phyloP scores from a whole-genome alignment of 2,888 invertebrate genomes.

The Oscheius sp. region DNA sequence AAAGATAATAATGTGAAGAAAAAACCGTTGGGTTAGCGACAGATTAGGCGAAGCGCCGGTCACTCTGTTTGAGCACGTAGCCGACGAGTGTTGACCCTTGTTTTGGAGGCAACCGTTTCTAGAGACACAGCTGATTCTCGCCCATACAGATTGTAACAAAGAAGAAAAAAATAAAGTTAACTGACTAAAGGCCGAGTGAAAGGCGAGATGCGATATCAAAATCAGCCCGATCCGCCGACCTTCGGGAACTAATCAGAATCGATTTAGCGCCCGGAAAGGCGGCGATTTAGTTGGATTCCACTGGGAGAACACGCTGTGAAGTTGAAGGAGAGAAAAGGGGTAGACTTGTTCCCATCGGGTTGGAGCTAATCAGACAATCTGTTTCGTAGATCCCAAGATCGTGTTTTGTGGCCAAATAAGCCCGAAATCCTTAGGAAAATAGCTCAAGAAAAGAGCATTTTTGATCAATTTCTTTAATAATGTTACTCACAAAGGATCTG shows the following conservation, averaged over 20 bases:
- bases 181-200: neutral
- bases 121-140: neutral
- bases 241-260: conserved; percentile 24
- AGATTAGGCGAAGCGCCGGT: conserved; percentile 11
- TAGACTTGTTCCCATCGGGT: no score
- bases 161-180: neutral
- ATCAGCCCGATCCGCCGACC: conserved; percentile 18
- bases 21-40: conserved; percentile 1
- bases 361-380: no score
- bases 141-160: neutral
- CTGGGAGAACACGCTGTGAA: neutral
- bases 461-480: no score
- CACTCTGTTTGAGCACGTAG: conserved; percentile 24
- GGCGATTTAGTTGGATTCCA: neutral
- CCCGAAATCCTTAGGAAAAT: no score
- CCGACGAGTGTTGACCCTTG: conserved; percentile 25
- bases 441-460: no score
- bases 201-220: conserved; percentile 15
- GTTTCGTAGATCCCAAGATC: no score
- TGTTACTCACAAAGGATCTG: no score
- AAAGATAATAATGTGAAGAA: neutral
- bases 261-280: conserved; percentile 12
- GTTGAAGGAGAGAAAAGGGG: neutral
- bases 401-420: no score
- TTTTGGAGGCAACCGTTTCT: conserved; percentile 21